Evolutionary conservation across 64 coral and sea anemone species (phyloP).

Genomic region (Actinia equina): DNA sequence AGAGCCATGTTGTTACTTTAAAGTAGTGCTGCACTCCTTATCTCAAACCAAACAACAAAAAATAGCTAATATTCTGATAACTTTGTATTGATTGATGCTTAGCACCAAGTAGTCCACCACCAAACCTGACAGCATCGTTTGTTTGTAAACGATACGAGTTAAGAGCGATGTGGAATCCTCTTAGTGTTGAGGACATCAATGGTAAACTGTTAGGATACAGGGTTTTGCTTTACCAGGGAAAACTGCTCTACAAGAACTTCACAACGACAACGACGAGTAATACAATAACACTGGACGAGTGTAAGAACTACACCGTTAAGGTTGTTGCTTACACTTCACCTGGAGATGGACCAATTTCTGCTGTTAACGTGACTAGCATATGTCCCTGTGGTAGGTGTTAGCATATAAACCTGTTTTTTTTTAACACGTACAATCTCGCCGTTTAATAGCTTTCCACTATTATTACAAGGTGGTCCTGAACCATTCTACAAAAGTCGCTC

Average conservation of each 20-base stretch:
- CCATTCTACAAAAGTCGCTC: neutral
- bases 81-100: too few relatives aligned
- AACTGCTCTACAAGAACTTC: neutral
- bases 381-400: constrained; percentile 40
- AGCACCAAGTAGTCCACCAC: neutral
- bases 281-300: constrained; percentile 4
- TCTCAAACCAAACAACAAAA: too few relatives aligned
- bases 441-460: too few relatives aligned
- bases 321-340: neutral
- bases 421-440: too few relatives aligned
- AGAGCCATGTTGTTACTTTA: too few relatives aligned
- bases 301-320: constrained; percentile 19
- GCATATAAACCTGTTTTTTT: too few relatives aligned
- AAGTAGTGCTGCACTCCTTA: too few relatives aligned
- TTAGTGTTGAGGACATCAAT: neutral
- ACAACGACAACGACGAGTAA: neutral
- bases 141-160: neutral
- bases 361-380: neutral
- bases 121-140: neutral
- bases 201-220: constrained; percentile 15
- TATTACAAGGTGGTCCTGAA: neutral
- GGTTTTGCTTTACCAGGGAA: constrained; percentile 9
- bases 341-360: neutral
- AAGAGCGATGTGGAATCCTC: neutral
- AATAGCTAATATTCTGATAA: too few relatives aligned